Percentiles rank a stretch among this genome's conserved stretches.
Evolutionary conservation across 2,113 vertebrate genomes (phyloP).

Genomic region (Anolis sagrei): DNA sequence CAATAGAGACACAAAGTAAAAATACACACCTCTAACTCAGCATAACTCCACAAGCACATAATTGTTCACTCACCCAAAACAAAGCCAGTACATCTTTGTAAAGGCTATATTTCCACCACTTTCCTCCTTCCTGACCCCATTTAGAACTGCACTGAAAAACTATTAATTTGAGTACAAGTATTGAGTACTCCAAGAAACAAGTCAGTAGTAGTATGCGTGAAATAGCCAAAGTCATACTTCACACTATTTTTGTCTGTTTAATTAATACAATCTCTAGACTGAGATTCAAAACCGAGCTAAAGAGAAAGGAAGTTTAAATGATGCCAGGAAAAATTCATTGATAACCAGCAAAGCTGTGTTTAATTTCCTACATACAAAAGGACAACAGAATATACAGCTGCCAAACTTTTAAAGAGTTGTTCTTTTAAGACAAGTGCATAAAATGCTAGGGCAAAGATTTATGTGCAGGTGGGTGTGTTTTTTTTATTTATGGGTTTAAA

Average conservation of each 20-base stretch:
- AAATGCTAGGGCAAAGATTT: conserved; percentile 20
- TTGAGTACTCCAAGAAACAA: conserved; percentile 43
- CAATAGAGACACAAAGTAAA: no score
- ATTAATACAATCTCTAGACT: not conserved
- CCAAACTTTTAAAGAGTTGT: not conserved
- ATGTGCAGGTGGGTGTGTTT: not conserved
- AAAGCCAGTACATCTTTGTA: not conserved
- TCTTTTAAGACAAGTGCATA: conserved; percentile 9
- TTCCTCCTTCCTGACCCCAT: not conserved
- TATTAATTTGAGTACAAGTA: not conserved
- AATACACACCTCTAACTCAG: no score
- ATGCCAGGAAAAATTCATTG: not conserved
- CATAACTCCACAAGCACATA: not conserved
- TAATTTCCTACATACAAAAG: not conserved
- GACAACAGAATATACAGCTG: not conserved
- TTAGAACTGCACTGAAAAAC: not conserved
- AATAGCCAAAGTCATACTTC: not conserved
- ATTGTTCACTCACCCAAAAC: not conserved
- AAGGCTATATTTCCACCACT: not conserved
- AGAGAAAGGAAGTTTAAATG: not conserved
- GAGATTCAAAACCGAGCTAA: not conserved
- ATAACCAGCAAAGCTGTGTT: not conserved
- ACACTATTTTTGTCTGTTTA: not conserved
- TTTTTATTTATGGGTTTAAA: conserved; percentile 20
- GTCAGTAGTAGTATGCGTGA: not conserved